Evolutionary conservation across 2,113 vertebrate genomes (phyloP).

Genomic region (Erythrolamprus reginae): DNA sequence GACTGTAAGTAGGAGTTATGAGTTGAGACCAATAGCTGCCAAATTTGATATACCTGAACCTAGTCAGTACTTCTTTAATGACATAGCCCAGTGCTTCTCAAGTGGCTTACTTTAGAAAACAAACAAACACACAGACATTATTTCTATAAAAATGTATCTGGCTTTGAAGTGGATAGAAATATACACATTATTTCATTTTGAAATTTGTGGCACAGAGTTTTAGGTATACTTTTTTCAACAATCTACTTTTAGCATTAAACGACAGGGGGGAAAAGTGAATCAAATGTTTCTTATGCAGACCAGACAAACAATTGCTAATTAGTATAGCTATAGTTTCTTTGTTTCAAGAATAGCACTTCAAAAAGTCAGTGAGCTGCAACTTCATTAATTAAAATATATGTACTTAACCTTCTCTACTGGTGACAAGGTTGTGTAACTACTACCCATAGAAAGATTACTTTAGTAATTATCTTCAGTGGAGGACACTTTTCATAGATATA

Average conservation of each 20-base stretch:
- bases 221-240: not conserved
- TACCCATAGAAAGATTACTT: not conserved
- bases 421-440: not conserved
- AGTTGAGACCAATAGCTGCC: not conserved
- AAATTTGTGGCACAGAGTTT: not conserved
- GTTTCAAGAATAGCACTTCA: not conserved
- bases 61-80: not conserved
- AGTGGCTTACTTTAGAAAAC: too few species aligned
- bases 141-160: too few species aligned
- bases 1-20: not conserved
- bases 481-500: constrained; percentile 21
- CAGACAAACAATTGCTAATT: constrained; percentile 22
- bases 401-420: constrained; percentile 2
- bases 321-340: not conserved
- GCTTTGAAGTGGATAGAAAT: too few species aligned
- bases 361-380: constrained; percentile 1
- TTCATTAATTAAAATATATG: constrained; percentile 29
- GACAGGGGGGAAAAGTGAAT: constrained; percentile 7
- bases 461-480: constrained; percentile 29
- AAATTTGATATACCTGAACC: not conserved
- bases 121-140: too few species aligned
- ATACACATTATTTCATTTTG: not conserved
- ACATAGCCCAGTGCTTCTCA: too few species aligned
- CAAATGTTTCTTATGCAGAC: not conserved
- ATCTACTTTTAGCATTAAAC: not conserved